Conservation (phyloP, 2,113 vertebrate genomes). For the Uropsilus gracilis region DNA sequence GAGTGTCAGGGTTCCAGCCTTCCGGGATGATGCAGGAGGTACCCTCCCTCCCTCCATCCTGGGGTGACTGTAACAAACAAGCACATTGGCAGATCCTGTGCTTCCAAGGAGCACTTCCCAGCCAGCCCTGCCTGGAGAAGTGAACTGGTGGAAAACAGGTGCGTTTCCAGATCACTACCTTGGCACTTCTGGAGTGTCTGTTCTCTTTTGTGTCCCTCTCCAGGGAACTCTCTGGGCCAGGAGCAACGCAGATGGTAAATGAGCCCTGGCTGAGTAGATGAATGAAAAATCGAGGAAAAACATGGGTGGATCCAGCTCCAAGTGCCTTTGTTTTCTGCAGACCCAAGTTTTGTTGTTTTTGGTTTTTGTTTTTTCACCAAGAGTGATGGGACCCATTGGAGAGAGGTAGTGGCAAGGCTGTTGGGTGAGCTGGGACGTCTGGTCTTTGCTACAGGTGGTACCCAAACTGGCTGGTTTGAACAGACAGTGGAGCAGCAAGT, state of each 20-base stretch:
- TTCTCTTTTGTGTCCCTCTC: background rate
- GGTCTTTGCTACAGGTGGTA: background rate
- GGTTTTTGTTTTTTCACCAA: background rate
- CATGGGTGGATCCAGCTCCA: background rate
- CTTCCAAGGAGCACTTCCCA: background rate
- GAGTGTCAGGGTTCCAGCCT: background rate
- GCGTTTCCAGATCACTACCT: background rate
- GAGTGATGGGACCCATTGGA: no score
- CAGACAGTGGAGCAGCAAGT: background rate
- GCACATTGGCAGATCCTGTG: no score
- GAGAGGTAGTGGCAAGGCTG: background rate
- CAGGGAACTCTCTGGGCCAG: background rate
- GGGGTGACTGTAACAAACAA: background rate
- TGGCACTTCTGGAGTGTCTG: no score
- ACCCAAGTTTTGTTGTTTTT: background rate
- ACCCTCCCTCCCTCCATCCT: accelerated
- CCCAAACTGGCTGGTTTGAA: background rate
- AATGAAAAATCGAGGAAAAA: background rate
- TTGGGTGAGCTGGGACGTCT: accelerated
- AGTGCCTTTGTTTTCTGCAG: background rate
- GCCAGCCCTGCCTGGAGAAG: background rate
- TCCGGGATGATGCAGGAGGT: background rate
- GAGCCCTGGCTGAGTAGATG: background rate
- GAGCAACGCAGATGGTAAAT: background rate
- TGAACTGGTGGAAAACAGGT: background rate